Conservation (phyloP, 2,797 vertebrate species). For the Gymnocypris eckloni region DNA sequence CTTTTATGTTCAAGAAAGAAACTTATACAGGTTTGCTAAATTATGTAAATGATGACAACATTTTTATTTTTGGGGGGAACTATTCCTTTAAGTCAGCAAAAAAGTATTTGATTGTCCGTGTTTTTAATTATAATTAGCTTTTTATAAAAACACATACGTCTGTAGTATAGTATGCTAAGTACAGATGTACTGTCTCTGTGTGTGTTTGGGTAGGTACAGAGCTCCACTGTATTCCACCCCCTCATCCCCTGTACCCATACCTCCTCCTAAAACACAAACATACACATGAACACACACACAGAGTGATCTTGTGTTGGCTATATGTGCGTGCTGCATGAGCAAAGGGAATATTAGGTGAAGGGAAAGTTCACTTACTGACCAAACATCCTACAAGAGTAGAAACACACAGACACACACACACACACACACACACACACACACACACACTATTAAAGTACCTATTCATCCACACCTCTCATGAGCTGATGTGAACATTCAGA, state of each 20-base stretch:
- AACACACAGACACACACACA: neutral
- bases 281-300: constrained; percentile 26
- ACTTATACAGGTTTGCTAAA: too few relatives aligned
- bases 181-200: neutral
- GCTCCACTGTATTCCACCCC: constrained; percentile 27
- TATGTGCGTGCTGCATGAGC: constrained; percentile 5
- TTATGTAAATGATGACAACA: too few relatives aligned
- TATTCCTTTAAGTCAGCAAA: neutral
- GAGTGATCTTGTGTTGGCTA: constrained; percentile 34
- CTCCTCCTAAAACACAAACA: constrained; percentile 34
- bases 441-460: constrained; percentile 10
- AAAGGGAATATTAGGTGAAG: constrained; percentile 26
- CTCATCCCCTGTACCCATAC: constrained; percentile 18
- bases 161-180: neutral
- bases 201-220: constrained; percentile 14
- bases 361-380: constrained; percentile 20
- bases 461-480: constrained; percentile 37
- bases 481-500: constrained; percentile 40
- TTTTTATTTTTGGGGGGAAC: too few relatives aligned
- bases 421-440: neutral
- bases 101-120: too few relatives aligned
- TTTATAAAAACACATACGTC: neutral
- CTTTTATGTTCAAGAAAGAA: too few relatives aligned
- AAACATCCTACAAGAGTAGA: constrained; percentile 23
- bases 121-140: neutral